Conservation (phyloP, 2,888 invertebrate genomes). For the Amphipyra berbera region DNA sequence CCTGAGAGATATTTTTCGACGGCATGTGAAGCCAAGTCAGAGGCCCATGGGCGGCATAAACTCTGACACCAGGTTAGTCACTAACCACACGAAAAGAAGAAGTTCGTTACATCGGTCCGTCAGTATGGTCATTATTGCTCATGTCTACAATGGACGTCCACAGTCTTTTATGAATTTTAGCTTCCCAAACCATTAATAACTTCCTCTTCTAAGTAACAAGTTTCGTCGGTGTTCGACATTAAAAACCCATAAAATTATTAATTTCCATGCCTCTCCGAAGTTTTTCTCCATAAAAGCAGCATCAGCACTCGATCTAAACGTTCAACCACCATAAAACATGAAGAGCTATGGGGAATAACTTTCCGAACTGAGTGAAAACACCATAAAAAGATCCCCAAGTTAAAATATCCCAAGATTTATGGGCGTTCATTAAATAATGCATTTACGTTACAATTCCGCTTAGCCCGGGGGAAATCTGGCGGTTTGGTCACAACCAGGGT, state of each 20-base stretch:
- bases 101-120: too few relatives aligned
- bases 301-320: conserved; percentile 43
- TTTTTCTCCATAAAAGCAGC: conserved; percentile 47
- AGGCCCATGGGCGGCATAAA: too few relatives aligned
- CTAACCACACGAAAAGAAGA: too few relatives aligned
- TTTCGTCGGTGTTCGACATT: conserved; percentile 35
- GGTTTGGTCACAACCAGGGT: conserved; percentile 42
- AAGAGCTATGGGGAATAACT: conserved; percentile 51
- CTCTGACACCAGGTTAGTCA: too few relatives aligned
- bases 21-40: too few relatives aligned
- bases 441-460: conserved; percentile 47
- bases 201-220: conserved; percentile 40
- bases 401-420: conserved; percentile 56
- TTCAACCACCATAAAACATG: conserved; percentile 49
- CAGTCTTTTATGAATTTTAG: conserved; percentile 18
- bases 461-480: conserved; percentile 53
- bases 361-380: conserved; percentile 53
- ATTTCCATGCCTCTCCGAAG: conserved; percentile 43
- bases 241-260: conserved; percentile 51
- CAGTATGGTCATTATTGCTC: too few relatives aligned
- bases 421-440: conserved; percentile 55
- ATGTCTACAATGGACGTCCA: neutral
- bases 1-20: too few relatives aligned
- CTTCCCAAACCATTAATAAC: conserved; percentile 25
- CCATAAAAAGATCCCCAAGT: conserved; percentile 53